These are phyloP conservation scores for Thalassaphorura encarpata DNA, from an alignment of 1,140 invertebrate genomes.

Conservation along the genomic window DNA sequence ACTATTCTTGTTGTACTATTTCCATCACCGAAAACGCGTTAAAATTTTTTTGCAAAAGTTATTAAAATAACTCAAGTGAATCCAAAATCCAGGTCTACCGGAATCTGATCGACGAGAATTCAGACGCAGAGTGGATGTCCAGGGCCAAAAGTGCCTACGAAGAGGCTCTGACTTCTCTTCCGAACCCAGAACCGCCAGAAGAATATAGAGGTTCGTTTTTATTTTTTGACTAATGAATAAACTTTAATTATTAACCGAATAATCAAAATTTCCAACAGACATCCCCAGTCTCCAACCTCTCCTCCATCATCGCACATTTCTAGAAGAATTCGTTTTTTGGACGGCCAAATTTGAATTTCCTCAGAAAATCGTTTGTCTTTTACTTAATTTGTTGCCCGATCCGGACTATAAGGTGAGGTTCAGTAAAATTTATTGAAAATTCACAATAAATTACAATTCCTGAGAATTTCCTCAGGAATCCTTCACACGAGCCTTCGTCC, in stretches of 20 bases:
- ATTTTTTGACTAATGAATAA: too few species aligned
- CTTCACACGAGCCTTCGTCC: conserved; percentile 84
- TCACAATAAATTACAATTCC: not conserved
- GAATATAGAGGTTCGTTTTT: conserved; percentile 57
- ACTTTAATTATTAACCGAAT: conserved; percentile 14
- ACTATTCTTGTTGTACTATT: too few species aligned
- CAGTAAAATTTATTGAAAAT: not conserved
- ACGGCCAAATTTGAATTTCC: conserved; percentile 95
- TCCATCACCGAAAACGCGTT: too few species aligned
- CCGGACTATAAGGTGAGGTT: conserved; percentile 76
- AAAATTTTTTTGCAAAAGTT: too few species aligned
- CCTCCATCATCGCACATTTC: conserved; percentile 71
- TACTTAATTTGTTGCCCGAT: conserved; percentile 94
- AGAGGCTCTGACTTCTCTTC: conserved; percentile 62
- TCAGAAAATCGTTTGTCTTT: conserved; percentile 86
- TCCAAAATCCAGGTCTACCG: conserved; percentile 41
- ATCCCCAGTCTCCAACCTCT: conserved; percentile 67
- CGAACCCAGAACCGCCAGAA: conserved; percentile 68
- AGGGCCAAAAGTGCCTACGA: conserved; percentile 66
- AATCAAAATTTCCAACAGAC: conserved; percentile 45
- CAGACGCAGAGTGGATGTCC: conserved; percentile 52
- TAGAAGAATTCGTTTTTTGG: conserved; percentile 97
- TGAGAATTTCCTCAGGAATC: conserved; percentile 53
- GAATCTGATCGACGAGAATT: conserved; percentile 36
- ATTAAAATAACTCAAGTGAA: too few species aligned